Base-by-base conservation (phyloP, 2,888 invertebrate species). In the Acanthopleura granulata region DNA sequence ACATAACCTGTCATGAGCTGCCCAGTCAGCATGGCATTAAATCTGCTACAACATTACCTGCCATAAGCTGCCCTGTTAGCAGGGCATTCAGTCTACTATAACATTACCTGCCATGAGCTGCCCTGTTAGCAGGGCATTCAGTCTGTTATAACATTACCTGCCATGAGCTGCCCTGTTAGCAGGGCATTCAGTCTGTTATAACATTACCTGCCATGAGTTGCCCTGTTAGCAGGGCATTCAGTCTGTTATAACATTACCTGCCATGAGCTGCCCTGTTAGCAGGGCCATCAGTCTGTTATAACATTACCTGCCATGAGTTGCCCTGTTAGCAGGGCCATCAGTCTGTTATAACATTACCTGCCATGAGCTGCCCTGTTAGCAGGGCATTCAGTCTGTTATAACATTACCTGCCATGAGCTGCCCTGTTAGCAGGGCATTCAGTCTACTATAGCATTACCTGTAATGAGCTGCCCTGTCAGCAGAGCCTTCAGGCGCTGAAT, bases 401-500 rank as follows among this genome's bases (percentile, higher is more conserved):
- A 51, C 18, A 18, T 51, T 15, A 18, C 51, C 18, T 51, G 18
- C 51, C 51, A 51, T 14, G 18, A 51, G 51, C 18, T 51, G 51
- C 14, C 51, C 51, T 51, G 51, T 15, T 51, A 51, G 18, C 51
- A 51, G 14, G 51, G 51, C 51, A 14, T 51, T 51, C 18, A 12
- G 22, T 71, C 73, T 4, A 29, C 62, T 27, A 78, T 78, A 0
- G 82, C 83, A 29, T 4, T 57, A 57, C 57, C 57, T n/a, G 57
- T 57, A 57, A 88, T 88, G 9, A 88, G 86, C 80, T 89, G 87
- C 25, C 89, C 89, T 77, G 83, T 80, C 75, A 90, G 83, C 89
- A 90, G 89, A 61, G 88, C 88, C 81, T 93, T 93, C 27, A 97
- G 91, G 82, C 94, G 92, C 72, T 94, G 92, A 73, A 97, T 95